A percentile compares a stretch with the other conserved stretches of the same genome.
Conservation (phyloP, 2,797 vertebrate genomes). For the Poeciliopsis paucimaculata region DNA sequence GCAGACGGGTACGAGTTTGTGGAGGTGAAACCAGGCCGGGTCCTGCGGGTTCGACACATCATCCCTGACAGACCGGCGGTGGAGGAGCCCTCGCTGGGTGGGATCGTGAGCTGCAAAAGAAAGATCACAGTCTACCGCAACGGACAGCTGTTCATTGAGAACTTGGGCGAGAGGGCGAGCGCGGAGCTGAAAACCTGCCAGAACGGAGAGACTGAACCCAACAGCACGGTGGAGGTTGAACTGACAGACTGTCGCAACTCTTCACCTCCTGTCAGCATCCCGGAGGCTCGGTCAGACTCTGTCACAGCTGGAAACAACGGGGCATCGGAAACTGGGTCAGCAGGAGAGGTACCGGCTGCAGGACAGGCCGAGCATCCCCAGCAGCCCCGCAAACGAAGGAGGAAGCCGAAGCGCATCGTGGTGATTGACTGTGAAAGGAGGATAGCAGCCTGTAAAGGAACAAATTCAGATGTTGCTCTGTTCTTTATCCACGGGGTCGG, state of each 20-base stretch:
- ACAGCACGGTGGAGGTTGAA: constrained; percentile 82
- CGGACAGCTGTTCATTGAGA: constrained; percentile 93
- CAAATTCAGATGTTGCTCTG: constrained; percentile 88
- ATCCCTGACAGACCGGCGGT: constrained; percentile 71
- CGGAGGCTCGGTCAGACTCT: constrained; percentile 35
- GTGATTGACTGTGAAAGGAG: constrained; percentile 91
- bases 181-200: constrained; percentile 82
- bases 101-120: constrained; percentile 87
- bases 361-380: constrained; percentile 55
- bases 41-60: constrained; percentile 88
- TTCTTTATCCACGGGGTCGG: constrained; percentile 98
- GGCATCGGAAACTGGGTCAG: constrained; percentile 28
- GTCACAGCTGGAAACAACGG: constrained; percentile 42
- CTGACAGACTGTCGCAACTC: constrained; percentile 66
- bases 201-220: constrained; percentile 70
- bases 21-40: constrained; percentile 93
- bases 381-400: constrained; percentile 68
- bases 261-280: constrained; percentile 16
- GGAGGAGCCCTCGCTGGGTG: constrained; percentile 70
- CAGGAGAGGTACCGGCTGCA: constrained; percentile 25
- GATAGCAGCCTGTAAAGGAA: constrained; percentile 90
- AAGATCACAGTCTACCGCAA: constrained; percentile 92
- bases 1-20: constrained; percentile 91
- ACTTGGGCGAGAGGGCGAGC: constrained; percentile 82
- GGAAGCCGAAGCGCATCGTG: constrained; percentile 90